Evolutionary conservation across 2,888 invertebrate species (phyloP), one percentile per base, ranked within the genome.

Genomic region (Coelinius sp.): DNA sequence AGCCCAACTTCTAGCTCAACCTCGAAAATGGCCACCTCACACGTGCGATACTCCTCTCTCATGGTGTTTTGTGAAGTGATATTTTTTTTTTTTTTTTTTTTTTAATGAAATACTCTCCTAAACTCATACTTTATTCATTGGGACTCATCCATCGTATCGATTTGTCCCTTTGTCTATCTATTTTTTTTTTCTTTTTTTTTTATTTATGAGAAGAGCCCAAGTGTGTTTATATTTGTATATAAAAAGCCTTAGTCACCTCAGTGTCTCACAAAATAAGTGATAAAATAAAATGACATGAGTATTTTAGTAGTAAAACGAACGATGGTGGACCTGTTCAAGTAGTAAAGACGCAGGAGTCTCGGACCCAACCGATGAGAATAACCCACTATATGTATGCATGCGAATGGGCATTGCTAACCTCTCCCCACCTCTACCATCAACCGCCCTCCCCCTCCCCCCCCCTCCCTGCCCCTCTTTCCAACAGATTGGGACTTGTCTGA

Each of bases 1-100:
- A 8, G 73, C 64, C 74, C 78, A 75, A 78, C 76, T 80, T 80
- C 79, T 74, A 79, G 74, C 77, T 49, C 46, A 20, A 49, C 46
- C 46, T 49, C 46, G 46, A 17, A 20, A 49, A 49, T 49, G 46
- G 46, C 17, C 46, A 49, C 46, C 76, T 69, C 59, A 59, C 59
- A 59, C 59, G 59, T 59, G 59, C 35, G 31, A 59, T 59, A 17
- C 27, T 31, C 31, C 17, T 35, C n/a, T 17, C 20, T 35, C 56
- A 31, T 35, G 7, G 31, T 59, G 31, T 35, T n/a, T n/a, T n/a
- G n/a, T n/a, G n/a, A n/a, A n/a, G n/a, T n/a, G n/a, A n/a, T n/a
- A n/a, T n/a, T n/a, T n/a, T n/a, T n/a, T n/a, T n/a, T n/a, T n/a
- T n/a, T n/a, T n/a, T n/a, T n/a, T n/a, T n/a, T n/a, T n/a, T n/a